Evolutionary conservation across 2,113 vertebrate genomes (phyloP), one percentile per base, ranked within the genome.

Genomic region (Gopherus evgoodei): DNA sequence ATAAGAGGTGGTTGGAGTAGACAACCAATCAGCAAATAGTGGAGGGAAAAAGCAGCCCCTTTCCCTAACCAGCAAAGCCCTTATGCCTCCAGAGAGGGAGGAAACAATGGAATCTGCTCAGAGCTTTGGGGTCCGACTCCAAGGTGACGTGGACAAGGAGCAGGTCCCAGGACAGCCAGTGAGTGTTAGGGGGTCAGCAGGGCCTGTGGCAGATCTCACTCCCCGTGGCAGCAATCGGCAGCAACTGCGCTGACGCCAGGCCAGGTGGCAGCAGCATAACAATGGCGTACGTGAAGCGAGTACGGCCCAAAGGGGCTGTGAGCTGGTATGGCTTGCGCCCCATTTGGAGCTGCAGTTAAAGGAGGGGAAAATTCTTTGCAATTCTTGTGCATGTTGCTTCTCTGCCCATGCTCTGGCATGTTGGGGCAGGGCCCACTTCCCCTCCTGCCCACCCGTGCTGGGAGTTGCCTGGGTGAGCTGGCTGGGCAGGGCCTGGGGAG

Each of bases 51-150:
- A 21, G 7, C 11, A 52, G 11, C 10, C 59, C 65, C 1, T 38
- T 2, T 7, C 3, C 6, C 24, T 21, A 38, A 19, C n/a, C 65
- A 49, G 86, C 44, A 53, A 86, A 57, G 42, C 35, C 54, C 54
- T 54, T 50, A 31, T 6, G 11, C 47, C 24, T 42, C 29, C 6
- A 2, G 0, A 42, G 8, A 7, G n/a, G 11, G 31, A 80, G 65
- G 79, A 65, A 69, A 21, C 1, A 38, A 21, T n/a, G 35, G n/a
- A 19, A 72, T n/a, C n/a, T 19, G 19, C 21, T 1, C 0, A 0
- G 22, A 82, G 6, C 35, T 44, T 47, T 69, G 27, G 35, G n/a
- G 24, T 83, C 22, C 14, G 2, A 27, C 90, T 78, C 35, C 47
- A 49, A n/a, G 22, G 14, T 21, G 75, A 57, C 87, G 84, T 56